phyloP scores from a whole-genome alignment of 2,797 vertebrate genomes.

The Enoplosus armatus region DNA sequence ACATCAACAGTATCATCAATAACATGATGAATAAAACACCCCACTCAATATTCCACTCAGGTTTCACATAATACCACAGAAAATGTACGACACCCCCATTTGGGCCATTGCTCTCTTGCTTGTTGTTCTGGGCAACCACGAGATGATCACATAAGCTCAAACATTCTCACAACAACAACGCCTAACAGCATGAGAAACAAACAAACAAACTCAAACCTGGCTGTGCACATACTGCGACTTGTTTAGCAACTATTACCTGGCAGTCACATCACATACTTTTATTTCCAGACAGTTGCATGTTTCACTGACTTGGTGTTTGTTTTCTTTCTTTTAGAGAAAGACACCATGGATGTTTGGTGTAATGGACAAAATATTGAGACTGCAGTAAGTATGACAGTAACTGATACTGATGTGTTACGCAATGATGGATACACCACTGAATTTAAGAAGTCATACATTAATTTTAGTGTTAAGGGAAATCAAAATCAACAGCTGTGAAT shows the following conservation, averaged over 20 bases:
- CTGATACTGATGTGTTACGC: background rate
- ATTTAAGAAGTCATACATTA: background rate
- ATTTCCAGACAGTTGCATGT: background rate
- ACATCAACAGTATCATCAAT: no score
- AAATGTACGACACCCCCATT: no score
- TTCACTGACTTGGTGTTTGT: background rate
- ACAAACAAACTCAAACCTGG: background rate
- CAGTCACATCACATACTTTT: background rate
- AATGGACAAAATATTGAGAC: conserved; percentile 97
- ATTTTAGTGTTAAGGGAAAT: background rate
- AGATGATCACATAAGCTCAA: background rate
- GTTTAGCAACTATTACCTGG: background rate
- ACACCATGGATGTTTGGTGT: conserved; percentile 99
- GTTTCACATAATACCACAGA: no score
- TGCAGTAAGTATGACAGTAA: conserved; percentile 86
- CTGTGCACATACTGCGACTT: background rate
- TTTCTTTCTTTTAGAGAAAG: conserved; percentile 89
- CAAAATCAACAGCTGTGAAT: background rate
- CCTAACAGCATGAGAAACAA: background rate
- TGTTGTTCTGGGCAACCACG: background rate
- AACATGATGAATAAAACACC: no score
- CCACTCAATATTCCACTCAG: no score
- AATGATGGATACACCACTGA: background rate
- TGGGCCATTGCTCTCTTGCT: background rate
- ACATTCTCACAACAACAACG: background rate